Base-by-base conservation (phyloP, 2,797 vertebrate species). In the Sebastes iracundus region DNA sequence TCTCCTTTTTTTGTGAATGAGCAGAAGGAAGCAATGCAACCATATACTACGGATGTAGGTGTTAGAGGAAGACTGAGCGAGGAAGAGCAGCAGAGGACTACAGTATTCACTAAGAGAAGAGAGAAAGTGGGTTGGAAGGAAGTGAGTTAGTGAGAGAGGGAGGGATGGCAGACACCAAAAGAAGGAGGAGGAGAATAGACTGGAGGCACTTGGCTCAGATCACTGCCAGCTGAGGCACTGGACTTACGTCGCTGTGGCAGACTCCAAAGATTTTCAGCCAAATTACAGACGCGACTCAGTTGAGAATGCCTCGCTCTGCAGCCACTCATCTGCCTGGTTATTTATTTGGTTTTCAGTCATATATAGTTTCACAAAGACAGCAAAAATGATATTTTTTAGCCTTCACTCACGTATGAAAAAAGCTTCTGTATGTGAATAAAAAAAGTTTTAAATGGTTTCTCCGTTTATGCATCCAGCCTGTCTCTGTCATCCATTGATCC, bases 201-300 rank as follows among this genome's bases (percentile, higher is more conserved):
- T 75, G 53, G 49, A 72, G 66, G 65, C 79, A 32, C 49, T 88
- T 91, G 88, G 83, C 82, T 81, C 60, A 11, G 7, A 42, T 78
- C 42, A 28, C 66, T 63, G 80, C 81, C 90, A 92, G 84, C 87
- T 88, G 88, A 84, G 72, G 86, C 66, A 67, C 80, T 82, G 81
- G 82, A 88, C 28, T 61, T 25, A 32, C 8, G 62, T 81, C 74
- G 85, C 72, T 63, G 67, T 86, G 67, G 79, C 70, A 79, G 77
- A 60, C 81, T 90, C 53, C 68, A 80, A 69, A 69, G 60, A 86
- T 35, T 68, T 72, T 76, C 32, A 30, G 82, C 87, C 82, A 86
- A 90, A 81, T 82, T 88, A 76, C 77, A 83, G 74, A 87, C 74
- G 74, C 22, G 30, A 71, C 52, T 80, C 65, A 71, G 77, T 55